Conservation (phyloP, 2,888 invertebrate species). For the Thysanoteuthis rhombus region DNA sequence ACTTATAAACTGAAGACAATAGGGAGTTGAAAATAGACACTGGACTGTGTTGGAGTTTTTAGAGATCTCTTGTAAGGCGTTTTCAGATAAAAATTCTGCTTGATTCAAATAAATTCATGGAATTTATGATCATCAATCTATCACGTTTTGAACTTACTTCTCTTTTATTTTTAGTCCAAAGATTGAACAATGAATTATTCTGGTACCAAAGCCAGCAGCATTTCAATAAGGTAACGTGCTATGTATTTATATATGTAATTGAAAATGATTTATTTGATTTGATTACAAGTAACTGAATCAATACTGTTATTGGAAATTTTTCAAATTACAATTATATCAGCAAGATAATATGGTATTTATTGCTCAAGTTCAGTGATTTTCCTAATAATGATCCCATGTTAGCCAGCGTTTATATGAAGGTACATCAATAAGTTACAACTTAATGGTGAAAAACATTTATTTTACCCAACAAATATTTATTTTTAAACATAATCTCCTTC, state of each 20-base stretch:
- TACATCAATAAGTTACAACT: too few relatives aligned
- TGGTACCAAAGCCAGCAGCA: neutral
- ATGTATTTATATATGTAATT: neutral
- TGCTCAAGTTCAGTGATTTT: neutral
- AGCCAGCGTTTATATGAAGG: too few relatives aligned
- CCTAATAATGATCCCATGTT: too few relatives aligned
- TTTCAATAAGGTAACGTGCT: neutral
- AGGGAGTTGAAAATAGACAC: too few relatives aligned
- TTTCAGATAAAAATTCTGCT: too few relatives aligned
- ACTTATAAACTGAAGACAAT: too few relatives aligned
- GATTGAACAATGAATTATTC: conserved; percentile 17
- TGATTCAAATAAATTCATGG: too few relatives aligned
- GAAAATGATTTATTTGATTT: neutral
- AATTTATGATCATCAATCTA: neutral
- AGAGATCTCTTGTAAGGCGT: too few relatives aligned
- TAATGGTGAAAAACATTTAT: too few relatives aligned
- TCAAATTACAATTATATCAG: neutral
- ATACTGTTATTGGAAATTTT: neutral
- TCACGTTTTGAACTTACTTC: neutral
- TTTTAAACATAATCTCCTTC: too few relatives aligned
- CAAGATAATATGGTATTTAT: neutral
- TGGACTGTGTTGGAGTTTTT: too few relatives aligned
- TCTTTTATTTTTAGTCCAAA: neutral
- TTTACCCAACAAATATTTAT: too few relatives aligned
- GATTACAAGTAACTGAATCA: neutral